Evolutionary conservation across 2,888 invertebrate genomes (phyloP), one percentile per base, ranked within the genome.

Genomic region (Auanema freiburgensis): DNA sequence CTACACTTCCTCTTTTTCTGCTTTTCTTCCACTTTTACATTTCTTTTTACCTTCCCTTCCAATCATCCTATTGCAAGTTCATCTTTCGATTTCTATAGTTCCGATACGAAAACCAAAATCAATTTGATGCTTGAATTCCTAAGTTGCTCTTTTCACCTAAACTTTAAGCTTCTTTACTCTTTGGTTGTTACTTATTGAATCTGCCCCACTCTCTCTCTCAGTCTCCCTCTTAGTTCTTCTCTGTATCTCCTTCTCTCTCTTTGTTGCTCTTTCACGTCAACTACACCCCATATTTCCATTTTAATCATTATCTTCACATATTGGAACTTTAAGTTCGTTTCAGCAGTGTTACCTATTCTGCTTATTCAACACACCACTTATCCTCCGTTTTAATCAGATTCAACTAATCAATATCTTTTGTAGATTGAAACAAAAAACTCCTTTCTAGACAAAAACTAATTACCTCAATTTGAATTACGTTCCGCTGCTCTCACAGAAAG

Each of bases 1-100:
- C 49, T 46, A 57, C 43, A 53, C 54, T 52, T 52, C 44, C 24
- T 52, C 18, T 57, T 21, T 43, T 21, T 25, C 41, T 46, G 8
- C 59, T 64, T 41, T 59, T 56, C 56, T 50, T 42, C 23, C 24
- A 33, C 49, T 16, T 41, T 52, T 53, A 41, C 18, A 16, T 43
- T 52, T 40, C 56, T 55, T 43, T 53, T 55, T 10, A 11, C 44
- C 56, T 43, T 21, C 6, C 2, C n/a, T 51, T 43, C 40, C 6
- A n/a, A 51, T 52, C 52, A n/a, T 24, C 18, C 18, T 23, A 8
- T 52, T 14, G 4, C 52, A 21, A 16, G 21, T 23, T 52, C 33
- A 33, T 33, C 33, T 33, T 33, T 33, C 33, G 33, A 33, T 33
- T 33, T 33, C 33, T 33, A 33, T 33, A 33, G 33, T 33, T 33